These are phyloP conservation scores for Hyposoter dolosus DNA, from an alignment of 2,888 invertebrate genomes.

Conservation along the genomic window DNA sequence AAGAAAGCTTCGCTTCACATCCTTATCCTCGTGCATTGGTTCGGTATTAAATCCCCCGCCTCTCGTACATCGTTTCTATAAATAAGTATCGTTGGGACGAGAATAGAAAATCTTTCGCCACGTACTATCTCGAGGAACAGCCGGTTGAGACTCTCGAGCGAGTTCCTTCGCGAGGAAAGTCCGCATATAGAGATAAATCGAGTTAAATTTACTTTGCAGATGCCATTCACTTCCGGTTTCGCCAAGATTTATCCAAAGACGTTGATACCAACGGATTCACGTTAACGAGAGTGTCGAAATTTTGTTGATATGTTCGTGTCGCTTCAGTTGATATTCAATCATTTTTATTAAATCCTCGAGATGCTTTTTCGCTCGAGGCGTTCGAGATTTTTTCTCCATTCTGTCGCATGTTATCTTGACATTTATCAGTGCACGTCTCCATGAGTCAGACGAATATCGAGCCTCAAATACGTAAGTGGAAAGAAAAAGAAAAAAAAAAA, in stretches of 20 bases:
- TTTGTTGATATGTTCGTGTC: not conserved
- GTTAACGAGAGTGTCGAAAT: conserved; percentile 19
- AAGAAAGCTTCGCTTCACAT: conserved; percentile 60
- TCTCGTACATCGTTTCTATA: conserved; percentile 75
- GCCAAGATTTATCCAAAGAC: not conserved
- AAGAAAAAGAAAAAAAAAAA: not conserved
- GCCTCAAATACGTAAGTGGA: not conserved
- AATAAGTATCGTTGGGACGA: conserved; percentile 78
- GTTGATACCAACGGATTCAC: not conserved
- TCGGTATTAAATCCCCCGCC: conserved; percentile 62
- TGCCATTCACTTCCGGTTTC: conserved; percentile 60
- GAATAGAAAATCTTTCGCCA: conserved; percentile 80
- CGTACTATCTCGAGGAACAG: conserved; percentile 23
- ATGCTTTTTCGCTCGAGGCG: not conserved
- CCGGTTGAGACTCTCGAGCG: conserved; percentile 40
- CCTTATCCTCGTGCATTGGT: conserved; percentile 7
- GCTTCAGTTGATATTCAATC: not conserved
- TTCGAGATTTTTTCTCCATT: not conserved
- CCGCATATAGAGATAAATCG: conserved; percentile 44
- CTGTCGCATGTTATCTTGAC: not conserved
- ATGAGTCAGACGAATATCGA: conserved; percentile 22
- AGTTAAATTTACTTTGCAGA: conserved; percentile 45
- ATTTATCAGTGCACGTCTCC: conserved; percentile 13
- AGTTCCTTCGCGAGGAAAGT: conserved; percentile 61
- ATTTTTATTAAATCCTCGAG: not conserved